Base-by-base conservation (phyloP, 2,888 invertebrate species). In the Campoletis raptor region DNA sequence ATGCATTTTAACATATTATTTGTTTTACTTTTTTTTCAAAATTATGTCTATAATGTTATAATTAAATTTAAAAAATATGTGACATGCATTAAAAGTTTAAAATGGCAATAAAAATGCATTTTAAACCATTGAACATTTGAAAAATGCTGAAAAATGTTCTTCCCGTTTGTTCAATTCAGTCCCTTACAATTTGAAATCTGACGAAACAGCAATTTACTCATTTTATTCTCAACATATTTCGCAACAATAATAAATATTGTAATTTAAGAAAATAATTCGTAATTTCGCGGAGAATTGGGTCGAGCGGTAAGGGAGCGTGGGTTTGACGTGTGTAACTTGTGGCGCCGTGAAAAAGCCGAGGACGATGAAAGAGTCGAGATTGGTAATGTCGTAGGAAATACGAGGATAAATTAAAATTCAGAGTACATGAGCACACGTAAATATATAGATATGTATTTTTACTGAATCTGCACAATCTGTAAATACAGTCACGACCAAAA, bases 291-390 rank as follows among this genome's bases (percentile, higher is more conserved):
- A 30, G n/a, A 73, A 81, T 66, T 66, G 40, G 81, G 45, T 67
- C 74, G 67, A 57, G 42, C 18, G 45, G 40, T 73, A 48, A 72
- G 61, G 42, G 45, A 36, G 70, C 76, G 79, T 85, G 81, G 83
- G 80, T 57, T 73, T 78, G 81, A 85, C 77, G 76, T 67, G 42
- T 36, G 45, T 72, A 37, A 70, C 30, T 21, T 37, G 83, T 42
- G 54, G 67, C 72, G 66, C 78, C 67, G 64, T n/a, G 66, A 72
- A 48, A 52, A 42, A 77, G 69, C 70, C 86, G 85, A 85, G 82
- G 85, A 83, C 85, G 69, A 82, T 79, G 61, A 64, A 70, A 86
- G 83, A 72, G 15, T 52, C 42, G 57, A 77, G 76, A 85, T 69
- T 18, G 45, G 45, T 76, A 24, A 81, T 24, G 70, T 48, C 24